phyloP scores from a whole-genome alignment of 2,888 invertebrate species.

The Macrophya annulata region DNA sequence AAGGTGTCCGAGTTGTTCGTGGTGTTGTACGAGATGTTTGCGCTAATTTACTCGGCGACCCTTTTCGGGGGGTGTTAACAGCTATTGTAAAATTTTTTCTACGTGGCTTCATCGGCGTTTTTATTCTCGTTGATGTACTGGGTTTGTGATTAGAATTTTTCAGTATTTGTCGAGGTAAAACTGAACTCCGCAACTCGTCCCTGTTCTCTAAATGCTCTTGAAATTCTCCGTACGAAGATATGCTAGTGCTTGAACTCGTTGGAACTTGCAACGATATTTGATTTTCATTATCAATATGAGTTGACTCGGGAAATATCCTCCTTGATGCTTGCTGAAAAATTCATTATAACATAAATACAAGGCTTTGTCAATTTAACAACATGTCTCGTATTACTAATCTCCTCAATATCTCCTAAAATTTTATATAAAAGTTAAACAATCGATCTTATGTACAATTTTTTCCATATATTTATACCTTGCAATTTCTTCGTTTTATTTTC shows the following conservation, averaged over 20 bases:
- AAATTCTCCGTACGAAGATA: constrained; percentile 74
- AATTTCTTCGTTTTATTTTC: constrained; percentile 48
- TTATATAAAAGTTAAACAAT: background rate
- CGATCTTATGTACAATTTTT: background rate
- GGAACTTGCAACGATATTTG: constrained; percentile 53
- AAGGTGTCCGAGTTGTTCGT: constrained; percentile 56
- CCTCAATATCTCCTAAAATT: background rate
- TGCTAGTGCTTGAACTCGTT: constrained; percentile 18
- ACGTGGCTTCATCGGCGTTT: constrained; percentile 72
- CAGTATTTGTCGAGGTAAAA: constrained; percentile 76
- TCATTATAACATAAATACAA: background rate
- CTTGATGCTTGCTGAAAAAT: constrained; percentile 47
- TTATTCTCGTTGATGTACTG: constrained; percentile 70
- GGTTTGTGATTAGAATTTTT: constrained; percentile 69
- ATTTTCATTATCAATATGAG: background rate
- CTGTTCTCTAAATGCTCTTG: constrained; percentile 81
- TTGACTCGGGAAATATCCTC: constrained; percentile 44
- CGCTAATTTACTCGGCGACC: constrained; percentile 57
- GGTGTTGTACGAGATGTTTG: constrained; percentile 60
- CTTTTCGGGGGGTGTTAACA: constrained; percentile 39
- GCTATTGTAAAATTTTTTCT: constrained; percentile 66
- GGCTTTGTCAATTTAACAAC: background rate
- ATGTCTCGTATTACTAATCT: background rate
- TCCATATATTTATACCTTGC: constrained; percentile 25
- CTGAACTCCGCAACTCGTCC: constrained; percentile 82